A percentile compares a stretch with the other conserved stretches of the same genome.
Evolutionary conservation across 2,888 invertebrate species (phyloP).

Genomic region (Ptilodon capucinus): DNA sequence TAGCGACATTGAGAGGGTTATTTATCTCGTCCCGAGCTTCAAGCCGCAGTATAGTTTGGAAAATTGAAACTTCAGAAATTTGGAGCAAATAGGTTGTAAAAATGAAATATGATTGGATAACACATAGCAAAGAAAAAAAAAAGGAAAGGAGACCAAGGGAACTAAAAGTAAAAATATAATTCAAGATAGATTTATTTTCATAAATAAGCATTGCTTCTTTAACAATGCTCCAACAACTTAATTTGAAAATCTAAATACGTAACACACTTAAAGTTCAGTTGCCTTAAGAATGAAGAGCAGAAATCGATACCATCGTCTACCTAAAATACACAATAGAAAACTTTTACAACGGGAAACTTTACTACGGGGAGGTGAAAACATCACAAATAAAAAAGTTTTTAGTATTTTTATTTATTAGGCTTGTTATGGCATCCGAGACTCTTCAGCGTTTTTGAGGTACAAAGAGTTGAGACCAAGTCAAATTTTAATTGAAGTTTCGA

Average conservation of each 20-base stretch:
- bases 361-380: conserved; percentile 32
- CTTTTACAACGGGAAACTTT: conserved; percentile 33
- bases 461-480: conserved; percentile 20
- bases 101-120: not conserved
- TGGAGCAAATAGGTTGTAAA: not conserved
- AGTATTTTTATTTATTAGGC: conserved; percentile 44
- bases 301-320: conserved; percentile 33
- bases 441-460: conserved; percentile 12
- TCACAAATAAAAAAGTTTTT: conserved; percentile 37
- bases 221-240: not conserved
- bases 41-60: not conserved
- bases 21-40: not conserved
- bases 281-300: conserved; percentile 13
- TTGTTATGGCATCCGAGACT: conserved; percentile 28
- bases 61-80: not conserved
- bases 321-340: conserved; percentile 32
- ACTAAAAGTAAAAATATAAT: not conserved
- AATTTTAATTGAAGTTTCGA: conserved; percentile 23
- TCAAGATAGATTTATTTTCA: not conserved
- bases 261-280: conserved; percentile 24
- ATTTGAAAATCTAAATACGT: not conserved
- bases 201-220: not conserved
- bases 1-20: not conserved
- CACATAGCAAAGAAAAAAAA: not conserved
- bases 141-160: too few relatives aligned